Evolutionary conservation across 2,113 vertebrate species (phyloP), one percentile per base, ranked within the genome.

Genomic region (Globicephala melas): DNA sequence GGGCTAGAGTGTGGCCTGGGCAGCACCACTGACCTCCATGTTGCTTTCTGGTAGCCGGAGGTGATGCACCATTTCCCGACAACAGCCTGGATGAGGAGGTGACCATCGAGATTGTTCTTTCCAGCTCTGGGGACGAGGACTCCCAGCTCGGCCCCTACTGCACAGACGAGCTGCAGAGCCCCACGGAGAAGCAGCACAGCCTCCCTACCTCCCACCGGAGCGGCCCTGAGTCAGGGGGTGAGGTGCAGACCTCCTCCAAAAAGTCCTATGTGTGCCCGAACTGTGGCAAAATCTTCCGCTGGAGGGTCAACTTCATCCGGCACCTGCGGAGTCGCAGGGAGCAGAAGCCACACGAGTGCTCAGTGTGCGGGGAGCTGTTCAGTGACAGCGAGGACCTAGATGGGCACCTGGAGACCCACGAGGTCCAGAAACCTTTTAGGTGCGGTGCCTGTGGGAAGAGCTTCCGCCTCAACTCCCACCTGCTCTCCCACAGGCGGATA

Each of bases 271-370:
- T 97, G 65, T 98, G 98, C 23, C 97, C 98, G 0, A 97, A 93
- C 70, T 98, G 98, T 2, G 98, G 98, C 4, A 98, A 98, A 47
- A 82, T 91, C 93, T 98, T 98, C 70, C 97, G 98, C 83, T 98
- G 98, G 98, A 89, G 98, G 12, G 98, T 98, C 58, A 98, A 98
- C 80, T 98, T 98, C 47, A 83, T 98, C 36, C 96, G 98, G 15
- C 98, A 98, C 65, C 89, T 98, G 89, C 95, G 97, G 7, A 98
- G 97, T 44, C 97, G 97, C 82, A 79, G 92, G 36, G 96, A 97
- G 77, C 97, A 81, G 79, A 93, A 94, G 44, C 91, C 95, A 0
- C 96, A 97, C 2, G 93, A 95, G 68, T 98, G 98, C 89, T 77
- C 97, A 0, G 96, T 97, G 36, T 98, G 98, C 0, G 97, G 98